These are phyloP conservation scores for Cygnus olor DNA, from an alignment of 2,797 vertebrate genomes.

Conservation along the genomic window DNA sequence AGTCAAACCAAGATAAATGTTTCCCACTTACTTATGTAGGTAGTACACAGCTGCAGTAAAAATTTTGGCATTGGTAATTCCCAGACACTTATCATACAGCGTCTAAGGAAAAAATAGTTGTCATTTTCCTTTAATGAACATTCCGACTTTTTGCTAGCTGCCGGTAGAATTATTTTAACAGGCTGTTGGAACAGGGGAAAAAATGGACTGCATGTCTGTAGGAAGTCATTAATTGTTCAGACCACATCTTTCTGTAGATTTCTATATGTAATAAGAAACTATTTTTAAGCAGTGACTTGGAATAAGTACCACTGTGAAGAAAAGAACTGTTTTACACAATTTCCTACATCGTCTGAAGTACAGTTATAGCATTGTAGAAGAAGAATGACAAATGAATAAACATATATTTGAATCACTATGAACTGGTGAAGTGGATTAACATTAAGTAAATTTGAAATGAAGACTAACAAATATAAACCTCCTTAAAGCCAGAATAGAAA, in stretches of 20 bases:
- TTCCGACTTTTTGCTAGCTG: constrained; percentile 42
- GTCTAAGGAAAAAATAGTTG: neutral
- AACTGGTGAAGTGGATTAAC: constrained; percentile 32
- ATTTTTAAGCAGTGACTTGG: constrained; percentile 2
- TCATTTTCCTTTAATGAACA: constrained; percentile 53
- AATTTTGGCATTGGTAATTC: neutral
- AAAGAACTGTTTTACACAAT: constrained; percentile 11
- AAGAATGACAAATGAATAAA: constrained; percentile 48
- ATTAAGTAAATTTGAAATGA: constrained; percentile 44
- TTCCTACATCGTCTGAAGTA: neutral
- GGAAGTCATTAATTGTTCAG: constrained; percentile 42
- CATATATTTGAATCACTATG: constrained; percentile 4
- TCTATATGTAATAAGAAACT: neutral
- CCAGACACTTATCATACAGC: neutral
- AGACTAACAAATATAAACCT: constrained; percentile 58
- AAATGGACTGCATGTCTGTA: neutral
- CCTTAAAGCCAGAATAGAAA: constrained; percentile 49
- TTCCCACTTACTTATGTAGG: constrained; percentile 34
- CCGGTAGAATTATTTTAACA: constrained; percentile 61
- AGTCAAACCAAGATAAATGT: constrained; percentile 42
- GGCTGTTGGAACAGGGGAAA: neutral
- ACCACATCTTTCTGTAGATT: neutral
- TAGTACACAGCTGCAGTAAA: neutral
- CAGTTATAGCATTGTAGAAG: neutral
- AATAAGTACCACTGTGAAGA: constrained; percentile 2